Percentiles rank a stretch among this genome's conserved stretches.
Conservation (phyloP, 2,113 vertebrate genomes). For the Isichthys henryi region DNA sequence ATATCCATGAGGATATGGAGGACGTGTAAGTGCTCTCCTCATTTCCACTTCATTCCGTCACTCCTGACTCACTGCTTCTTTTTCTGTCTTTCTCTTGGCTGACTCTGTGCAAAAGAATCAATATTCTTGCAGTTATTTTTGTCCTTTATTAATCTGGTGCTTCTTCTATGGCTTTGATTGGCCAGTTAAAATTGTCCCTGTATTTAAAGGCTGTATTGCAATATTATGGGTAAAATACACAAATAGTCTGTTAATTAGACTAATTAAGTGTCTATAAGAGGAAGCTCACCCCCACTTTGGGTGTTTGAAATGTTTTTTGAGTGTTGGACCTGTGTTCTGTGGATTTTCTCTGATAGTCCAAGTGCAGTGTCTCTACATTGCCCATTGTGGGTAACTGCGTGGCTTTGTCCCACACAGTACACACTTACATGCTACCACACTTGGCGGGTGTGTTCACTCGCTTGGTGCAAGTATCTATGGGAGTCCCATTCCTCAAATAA, state of each 20-base stretch:
- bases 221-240: background rate
- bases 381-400: background rate
- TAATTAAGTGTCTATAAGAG: background rate
- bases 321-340: background rate
- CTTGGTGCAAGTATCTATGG: too few relatives aligned
- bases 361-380: background rate
- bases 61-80: background rate
- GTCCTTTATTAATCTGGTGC: background rate
- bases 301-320: background rate
- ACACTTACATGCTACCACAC: background rate
- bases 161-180: background rate
- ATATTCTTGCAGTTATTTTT: background rate
- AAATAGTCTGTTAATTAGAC: background rate
- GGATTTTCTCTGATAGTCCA: background rate
- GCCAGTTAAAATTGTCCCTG: background rate
- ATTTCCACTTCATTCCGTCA: background rate
- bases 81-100: background rate
- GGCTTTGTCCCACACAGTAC: background rate
- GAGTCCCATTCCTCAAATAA: too few relatives aligned
- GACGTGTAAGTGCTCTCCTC: conserved; percentile 34
- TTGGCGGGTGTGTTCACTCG: background rate
- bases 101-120: background rate
- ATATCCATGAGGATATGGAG: conserved; percentile 41
- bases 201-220: background rate
- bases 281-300: background rate